phyloP scores from a whole-genome alignment of 2,113 vertebrate genomes.

The Platanista minor region DNA sequence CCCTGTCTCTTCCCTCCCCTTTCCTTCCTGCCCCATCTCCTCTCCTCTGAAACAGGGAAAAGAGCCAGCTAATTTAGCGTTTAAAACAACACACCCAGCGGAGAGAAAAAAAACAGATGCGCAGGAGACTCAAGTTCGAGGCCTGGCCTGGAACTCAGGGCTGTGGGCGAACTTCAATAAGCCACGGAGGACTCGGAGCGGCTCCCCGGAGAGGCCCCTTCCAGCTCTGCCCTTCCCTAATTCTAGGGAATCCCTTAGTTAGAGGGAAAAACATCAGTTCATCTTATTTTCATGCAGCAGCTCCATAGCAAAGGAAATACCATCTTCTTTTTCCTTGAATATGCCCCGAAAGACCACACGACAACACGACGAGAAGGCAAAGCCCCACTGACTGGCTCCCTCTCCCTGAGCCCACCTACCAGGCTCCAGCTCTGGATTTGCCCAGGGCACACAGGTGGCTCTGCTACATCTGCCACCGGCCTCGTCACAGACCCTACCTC shows the following conservation, averaged over 20 bases:
- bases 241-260: neutral
- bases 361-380: neutral
- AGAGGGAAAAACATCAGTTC: neutral
- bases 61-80: neutral
- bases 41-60: neutral
- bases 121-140: neutral
- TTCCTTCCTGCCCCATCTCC: neutral
- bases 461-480: neutral
- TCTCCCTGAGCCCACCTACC: fast-evolving
- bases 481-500: neutral
- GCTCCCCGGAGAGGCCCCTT: neutral
- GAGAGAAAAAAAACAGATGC: neutral
- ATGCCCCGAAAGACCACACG: neutral
- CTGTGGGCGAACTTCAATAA: fast-evolving
- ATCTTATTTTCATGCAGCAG: conserved; percentile 8
- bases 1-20: neutral
- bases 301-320: neutral
- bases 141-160: neutral
- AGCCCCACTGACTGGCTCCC: neutral
- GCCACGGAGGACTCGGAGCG: neutral
- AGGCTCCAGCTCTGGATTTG: neutral
- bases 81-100: neutral
- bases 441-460: neutral
- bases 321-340: neutral
- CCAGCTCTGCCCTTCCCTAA: neutral